Evolutionary conservation across 2,888 invertebrate species (phyloP), one percentile per base, ranked within the genome.

Genomic region (Ptilodon capucinus): DNA sequence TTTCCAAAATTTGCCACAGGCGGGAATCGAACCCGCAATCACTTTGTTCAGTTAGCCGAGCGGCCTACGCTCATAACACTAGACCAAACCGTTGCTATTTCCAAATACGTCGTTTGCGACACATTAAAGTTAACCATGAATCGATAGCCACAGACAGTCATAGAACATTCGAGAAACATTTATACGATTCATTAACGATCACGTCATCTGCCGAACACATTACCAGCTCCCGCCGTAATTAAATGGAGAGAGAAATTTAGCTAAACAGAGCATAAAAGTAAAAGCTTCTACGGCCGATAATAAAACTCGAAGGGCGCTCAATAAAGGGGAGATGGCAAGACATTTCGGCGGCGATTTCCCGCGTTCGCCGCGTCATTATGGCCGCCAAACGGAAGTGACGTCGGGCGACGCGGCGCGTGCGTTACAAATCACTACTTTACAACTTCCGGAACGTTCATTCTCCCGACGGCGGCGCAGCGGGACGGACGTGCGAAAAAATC

Each of bases 351-450:
- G 57, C 57, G 63, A 57, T 62, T n/a, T 73, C 68, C 74, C 71
- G 58, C 58, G 41, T 71, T 68, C 71, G 67, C 63, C 64, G 68
- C 76, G 83, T 86, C 88, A 90, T 90, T 90, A 89, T 79, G 84
- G 83, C 78, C 60, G 44, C 64, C 71, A 55, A 57, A 68, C 84
- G 91, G 91, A 91, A 86, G 84, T 79, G 76, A 68, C 81, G 86
- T 79, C 86, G 83, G 86, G 80, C 86, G 88, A 71, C 84, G 83
- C 84, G 86, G 84, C 91, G 91, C 89, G 91, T 90, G 91, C 91
- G 84, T 91, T 86, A 87, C 91, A 91, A 91, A 91, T 91, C 91
- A 89, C 90, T 89, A 87, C 90, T 91, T 91, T 91, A 91, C 91
- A 88, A 91, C 91, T 88, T 91, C 91, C 91, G 86, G 77, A 71